phyloP scores from a whole-genome alignment of 2,797 vertebrate species.

The Syngnathus rostellatus region DNA sequence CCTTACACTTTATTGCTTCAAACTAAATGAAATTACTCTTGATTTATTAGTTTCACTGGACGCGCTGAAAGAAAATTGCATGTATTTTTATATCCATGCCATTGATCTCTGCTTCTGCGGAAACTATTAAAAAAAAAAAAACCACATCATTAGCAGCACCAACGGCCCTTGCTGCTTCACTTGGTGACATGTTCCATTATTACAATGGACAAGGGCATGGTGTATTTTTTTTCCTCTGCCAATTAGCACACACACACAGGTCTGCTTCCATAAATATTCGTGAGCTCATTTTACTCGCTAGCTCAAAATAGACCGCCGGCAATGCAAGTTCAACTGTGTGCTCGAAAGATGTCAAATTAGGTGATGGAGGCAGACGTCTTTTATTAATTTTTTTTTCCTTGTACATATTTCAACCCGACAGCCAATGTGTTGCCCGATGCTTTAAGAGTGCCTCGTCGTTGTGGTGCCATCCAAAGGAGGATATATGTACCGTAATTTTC shows the following conservation, averaged over 20 bases:
- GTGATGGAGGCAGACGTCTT: background rate
- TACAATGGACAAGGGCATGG: slow-evolving; percentile 2
- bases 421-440: no score
- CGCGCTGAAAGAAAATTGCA: background rate
- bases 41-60: background rate
- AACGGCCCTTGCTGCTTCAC: background rate
- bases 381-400: background rate
- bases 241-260: slow-evolving; percentile 1
- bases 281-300: background rate
- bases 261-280: slow-evolving; percentile 2
- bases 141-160: background rate
- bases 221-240: background rate
- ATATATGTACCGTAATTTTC: background rate
- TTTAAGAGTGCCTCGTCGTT: no score
- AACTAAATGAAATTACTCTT: slow-evolving; percentile 3
- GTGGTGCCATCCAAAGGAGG: no score
- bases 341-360: background rate
- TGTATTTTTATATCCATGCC: background rate
- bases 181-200: background rate
- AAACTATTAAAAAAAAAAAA: slow-evolving; percentile 2
- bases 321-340: no score
- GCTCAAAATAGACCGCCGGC: background rate
- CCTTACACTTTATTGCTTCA: background rate
- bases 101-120: background rate
- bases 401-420: no score